Evolutionary conservation across 2,113 vertebrate genomes (phyloP).

Genomic region (Phaethornis superciliosus): DNA sequence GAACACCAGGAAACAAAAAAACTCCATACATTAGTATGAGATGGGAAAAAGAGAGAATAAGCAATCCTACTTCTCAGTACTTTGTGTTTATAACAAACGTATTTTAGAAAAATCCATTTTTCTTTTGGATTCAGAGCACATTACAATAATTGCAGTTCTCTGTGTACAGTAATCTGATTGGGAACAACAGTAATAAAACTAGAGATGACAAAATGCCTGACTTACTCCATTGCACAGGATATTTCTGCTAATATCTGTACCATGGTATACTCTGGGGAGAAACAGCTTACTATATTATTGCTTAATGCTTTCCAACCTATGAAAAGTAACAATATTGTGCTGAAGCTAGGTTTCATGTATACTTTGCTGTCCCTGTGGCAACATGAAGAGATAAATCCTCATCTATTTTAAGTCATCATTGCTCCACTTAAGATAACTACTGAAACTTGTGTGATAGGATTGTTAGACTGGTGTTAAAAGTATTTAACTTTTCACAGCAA

Average conservation of each 20-base stretch:
- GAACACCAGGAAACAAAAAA: neutral
- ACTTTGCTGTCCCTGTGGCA: neutral
- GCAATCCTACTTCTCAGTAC: neutral
- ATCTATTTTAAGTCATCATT: neutral
- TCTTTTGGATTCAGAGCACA: neutral
- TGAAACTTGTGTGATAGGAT: neutral
- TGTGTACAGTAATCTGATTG: neutral
- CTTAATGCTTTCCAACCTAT: neutral
- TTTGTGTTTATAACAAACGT: neutral
- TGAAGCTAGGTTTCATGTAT: neutral
- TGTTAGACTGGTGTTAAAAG: neutral
- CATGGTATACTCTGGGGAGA: neutral
- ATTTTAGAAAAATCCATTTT: neutral
- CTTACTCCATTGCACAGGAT: neutral
- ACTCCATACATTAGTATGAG: rapidly evolving
- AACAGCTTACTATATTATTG: neutral
- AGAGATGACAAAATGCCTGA: neutral
- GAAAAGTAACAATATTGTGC: rapidly evolving
- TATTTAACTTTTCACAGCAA: neutral
- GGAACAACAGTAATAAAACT: neutral
- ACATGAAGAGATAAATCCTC: neutral
- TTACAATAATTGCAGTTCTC: neutral
- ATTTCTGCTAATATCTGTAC: neutral
- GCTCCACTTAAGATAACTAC: neutral
- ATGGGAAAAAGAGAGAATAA: neutral